phyloP scores from a whole-genome alignment of 2,113 vertebrate genomes.

The Nothoprocta pentlandii region DNA sequence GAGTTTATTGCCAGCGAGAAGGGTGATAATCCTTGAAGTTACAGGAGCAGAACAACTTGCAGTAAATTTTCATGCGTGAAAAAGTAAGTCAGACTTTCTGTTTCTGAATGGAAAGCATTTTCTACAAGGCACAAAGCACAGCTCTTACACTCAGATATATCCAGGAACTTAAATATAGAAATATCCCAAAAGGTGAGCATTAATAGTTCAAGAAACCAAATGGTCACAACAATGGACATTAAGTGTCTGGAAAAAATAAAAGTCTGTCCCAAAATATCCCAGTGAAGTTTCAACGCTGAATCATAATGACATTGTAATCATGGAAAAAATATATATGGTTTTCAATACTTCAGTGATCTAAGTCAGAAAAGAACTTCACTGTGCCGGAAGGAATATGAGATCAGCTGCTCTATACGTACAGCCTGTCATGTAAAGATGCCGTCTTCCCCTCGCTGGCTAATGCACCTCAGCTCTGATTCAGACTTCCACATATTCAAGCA shows the following conservation, averaged over 20 bases:
- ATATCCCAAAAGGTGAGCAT: neutral
- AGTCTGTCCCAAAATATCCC: neutral
- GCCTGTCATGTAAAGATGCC: neutral
- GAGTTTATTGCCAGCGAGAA: neutral
- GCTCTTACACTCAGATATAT: neutral
- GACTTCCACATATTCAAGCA: constrained; percentile 76
- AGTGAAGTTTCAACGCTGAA: neutral
- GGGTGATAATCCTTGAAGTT: neutral
- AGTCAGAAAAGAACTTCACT: constrained; percentile 18
- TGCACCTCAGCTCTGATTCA: constrained; percentile 68
- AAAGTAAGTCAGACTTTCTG: neutral
- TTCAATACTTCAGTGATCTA: constrained; percentile 12
- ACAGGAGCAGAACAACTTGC: neutral
- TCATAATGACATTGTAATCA: neutral
- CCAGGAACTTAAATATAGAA: neutral
- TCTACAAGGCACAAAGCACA: neutral
- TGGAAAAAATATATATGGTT: neutral
- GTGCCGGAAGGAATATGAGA: constrained; percentile 54
- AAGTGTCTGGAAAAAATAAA: neutral
- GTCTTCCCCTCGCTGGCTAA: neutral
- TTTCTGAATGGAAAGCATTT: neutral
- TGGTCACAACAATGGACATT: neutral
- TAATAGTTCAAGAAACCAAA: neutral
- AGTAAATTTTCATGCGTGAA: neutral
- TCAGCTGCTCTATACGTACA: constrained; percentile 8